Conservation (phyloP, 37 sponge, comb jelly and placozoan genomes). For the Petrosia ficiformis region DNA sequence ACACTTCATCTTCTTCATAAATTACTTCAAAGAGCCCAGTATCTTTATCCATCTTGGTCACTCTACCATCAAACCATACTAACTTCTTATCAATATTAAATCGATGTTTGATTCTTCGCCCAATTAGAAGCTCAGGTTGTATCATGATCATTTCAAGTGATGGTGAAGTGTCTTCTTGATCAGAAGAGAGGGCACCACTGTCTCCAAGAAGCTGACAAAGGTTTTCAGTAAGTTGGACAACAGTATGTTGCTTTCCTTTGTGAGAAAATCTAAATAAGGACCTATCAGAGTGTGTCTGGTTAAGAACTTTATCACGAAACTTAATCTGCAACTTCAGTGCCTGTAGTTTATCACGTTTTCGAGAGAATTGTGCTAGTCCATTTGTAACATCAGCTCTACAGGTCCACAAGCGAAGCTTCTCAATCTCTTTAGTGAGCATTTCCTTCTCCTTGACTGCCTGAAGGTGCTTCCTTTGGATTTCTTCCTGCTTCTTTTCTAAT, state of each 20-base stretch:
- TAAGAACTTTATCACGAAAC: neutral
- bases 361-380: neutral
- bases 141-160: conserved; percentile 1
- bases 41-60: neutral
- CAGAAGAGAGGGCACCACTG: neutral
- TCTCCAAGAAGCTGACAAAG: neutral
- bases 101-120: conserved; percentile 11
- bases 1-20: conserved; percentile 31
- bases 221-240: neutral
- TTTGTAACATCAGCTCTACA: neutral
- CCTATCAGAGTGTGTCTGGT: neutral
- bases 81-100: conserved; percentile 26
- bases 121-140: conserved; percentile 16
- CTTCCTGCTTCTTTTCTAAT: neutral
- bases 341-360: conserved; percentile 10
- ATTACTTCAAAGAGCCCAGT: conserved; percentile 21
- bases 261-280: neutral
- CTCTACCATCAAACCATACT: conserved; percentile 30
- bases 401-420: conserved; percentile 15
- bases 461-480: neutral
- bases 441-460: conserved; percentile 22
- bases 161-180: neutral
- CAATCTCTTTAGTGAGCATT: conserved; percentile 17
- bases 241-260: neutral
- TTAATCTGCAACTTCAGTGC: conserved; percentile 19